Percentiles rank a stretch among this genome's conserved stretches.
Conservation (phyloP, 2,888 invertebrate genomes). For the Drosophila lacicola region DNA sequence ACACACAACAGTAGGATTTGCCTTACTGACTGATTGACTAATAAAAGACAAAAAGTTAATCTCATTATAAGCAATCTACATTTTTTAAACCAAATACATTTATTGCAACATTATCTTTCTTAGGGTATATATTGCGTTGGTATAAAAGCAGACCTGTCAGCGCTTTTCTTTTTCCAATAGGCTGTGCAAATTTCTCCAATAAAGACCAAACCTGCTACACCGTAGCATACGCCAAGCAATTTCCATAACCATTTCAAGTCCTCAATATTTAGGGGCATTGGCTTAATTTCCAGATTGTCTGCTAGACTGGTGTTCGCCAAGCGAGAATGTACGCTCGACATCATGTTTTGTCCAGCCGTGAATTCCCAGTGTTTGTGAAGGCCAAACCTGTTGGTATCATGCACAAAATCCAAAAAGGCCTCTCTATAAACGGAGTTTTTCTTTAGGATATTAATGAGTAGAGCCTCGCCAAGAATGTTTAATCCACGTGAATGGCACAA, state of each 20-base stretch:
- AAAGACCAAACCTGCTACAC: conserved; percentile 10
- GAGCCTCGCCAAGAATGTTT: background rate
- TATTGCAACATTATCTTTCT: no score
- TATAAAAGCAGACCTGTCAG: background rate
- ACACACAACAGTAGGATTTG: no score
- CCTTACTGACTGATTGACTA: no score
- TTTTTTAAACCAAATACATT: no score
- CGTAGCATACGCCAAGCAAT: conserved; percentile 1
- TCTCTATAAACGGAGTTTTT: conserved; percentile 20
- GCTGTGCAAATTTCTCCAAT: background rate
- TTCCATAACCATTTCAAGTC: conserved; percentile 27
- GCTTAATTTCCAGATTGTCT: background rate
- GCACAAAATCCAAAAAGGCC: conserved; percentile 4
- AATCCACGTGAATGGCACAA: conserved; percentile 11
- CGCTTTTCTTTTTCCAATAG: background rate
- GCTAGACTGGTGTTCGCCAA: background rate
- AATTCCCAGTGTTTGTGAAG: background rate
- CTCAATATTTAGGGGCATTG: background rate
- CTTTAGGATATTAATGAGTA: background rate
- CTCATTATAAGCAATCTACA: no score
- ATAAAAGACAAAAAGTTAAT: no score
- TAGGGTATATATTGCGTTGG: no score
- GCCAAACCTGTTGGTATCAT: background rate
- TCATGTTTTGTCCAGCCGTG: background rate
- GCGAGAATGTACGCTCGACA: background rate